Conservation (phyloP, 2,113 vertebrate species). For the Oncorhynchus nerka region DNA sequence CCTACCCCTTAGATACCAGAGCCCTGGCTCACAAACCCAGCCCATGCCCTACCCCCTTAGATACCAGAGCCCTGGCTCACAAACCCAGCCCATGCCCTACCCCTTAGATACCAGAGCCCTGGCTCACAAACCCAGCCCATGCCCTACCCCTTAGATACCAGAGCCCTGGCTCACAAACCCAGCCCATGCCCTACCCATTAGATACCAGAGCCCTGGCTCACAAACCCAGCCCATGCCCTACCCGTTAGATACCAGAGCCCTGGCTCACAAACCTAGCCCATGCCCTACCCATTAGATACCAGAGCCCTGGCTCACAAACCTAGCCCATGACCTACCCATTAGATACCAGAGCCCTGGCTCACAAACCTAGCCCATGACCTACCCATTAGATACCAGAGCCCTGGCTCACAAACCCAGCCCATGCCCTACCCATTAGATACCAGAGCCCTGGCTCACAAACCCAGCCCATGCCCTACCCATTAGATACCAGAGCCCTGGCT, state of each 20-base stretch:
- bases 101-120: constrained; percentile 15
- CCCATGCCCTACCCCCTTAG: constrained; percentile 43
- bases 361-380: background rate
- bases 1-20: constrained; percentile 27
- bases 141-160: constrained; percentile 11
- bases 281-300: constrained; percentile 33
- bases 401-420: background rate
- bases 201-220: too few relatives aligned
- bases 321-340: constrained; percentile 37
- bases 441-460: too few relatives aligned
- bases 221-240: constrained; percentile 9
- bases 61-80: too few relatives aligned
- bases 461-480: constrained; percentile 11
- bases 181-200: constrained; percentile 14
- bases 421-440: constrained; percentile 34
- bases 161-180: too few relatives aligned
- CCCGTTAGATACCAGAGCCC: constrained; percentile 26
- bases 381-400: constrained; percentile 28
- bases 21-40: too few relatives aligned
- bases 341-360: constrained; percentile 32
- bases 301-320: too few relatives aligned
- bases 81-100: too few relatives aligned
- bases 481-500: constrained; percentile 31
- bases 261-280: background rate
- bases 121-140: too few relatives aligned